Base-by-base conservation (phyloP, 2,888 invertebrate species). In the Acanthosepion pharaonis region DNA sequence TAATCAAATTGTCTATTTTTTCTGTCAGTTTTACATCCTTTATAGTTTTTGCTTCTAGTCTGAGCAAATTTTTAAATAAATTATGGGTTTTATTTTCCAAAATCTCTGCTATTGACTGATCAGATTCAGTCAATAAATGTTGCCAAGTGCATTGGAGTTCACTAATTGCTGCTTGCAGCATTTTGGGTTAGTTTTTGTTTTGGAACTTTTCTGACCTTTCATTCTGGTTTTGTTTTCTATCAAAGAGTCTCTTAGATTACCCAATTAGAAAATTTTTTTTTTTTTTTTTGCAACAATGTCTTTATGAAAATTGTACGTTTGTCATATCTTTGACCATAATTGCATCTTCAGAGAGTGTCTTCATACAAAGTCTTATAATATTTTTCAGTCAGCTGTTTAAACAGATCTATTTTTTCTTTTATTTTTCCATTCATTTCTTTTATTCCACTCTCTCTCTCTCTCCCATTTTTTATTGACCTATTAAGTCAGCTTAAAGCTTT, bases 211-310 rank as follows among this genome's bases (percentile, higher is more conserved):
- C 23, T 55, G 55, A 55, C 15, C 28, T 78, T 78, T n/a, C 18
- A 8, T n/a, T 64, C 23, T 64, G 64, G 25, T 78, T 78, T 78
- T 78, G n/a, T 78, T 78, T 78, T n/a, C 28, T n/a, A 8, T 78
- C 11, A 78, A 78, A 78, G n/a, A 78, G n/a, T 78, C 78, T 64
- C 28, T n/a, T n/a, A n/a, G n/a, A 78, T 78, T n/a, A n/a, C n/a
- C 78, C 78, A 78, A 78, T 78, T 78, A 78, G n/a, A 78, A 78
- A 78, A n/a, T 11, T n/a, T n/a, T 78, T n/a, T n/a, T 78, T 78
- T n/a, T 28, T 28, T 78, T 78, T 78, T 78, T 78, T 78, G 28
- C 15, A n/a, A n/a, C 18, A 5, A 9, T 78, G 9, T 78, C 18
- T n/a, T n/a, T 15, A n/a, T n/a, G n/a, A 78, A n/a, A 11, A 78